Percentiles rank a stretch among this genome's conserved stretches.
Conservation (phyloP, 2,113 vertebrate genomes). For the Ascaphus truei region DNA sequence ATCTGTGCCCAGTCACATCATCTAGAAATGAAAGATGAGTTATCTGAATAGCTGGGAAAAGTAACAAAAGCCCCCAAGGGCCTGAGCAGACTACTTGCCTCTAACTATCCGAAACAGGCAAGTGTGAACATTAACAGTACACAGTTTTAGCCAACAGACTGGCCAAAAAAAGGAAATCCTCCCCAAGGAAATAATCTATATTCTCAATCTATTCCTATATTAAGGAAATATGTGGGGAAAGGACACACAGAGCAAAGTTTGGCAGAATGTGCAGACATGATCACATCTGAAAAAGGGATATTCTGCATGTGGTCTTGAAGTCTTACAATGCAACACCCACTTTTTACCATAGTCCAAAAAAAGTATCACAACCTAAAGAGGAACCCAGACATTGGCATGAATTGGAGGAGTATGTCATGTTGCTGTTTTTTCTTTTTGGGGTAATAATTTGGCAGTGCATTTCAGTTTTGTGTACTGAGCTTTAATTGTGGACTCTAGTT, state of each 20-base stretch:
- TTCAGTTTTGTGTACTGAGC: too few relatives aligned
- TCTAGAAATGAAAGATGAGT: not conserved
- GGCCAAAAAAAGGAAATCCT: slow-evolving; percentile 12
- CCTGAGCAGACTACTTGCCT: not conserved
- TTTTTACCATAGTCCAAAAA: too few relatives aligned
- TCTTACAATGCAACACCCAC: too few relatives aligned
- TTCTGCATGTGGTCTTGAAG: too few relatives aligned
- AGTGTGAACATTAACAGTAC: not conserved
- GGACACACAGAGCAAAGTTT: not conserved
- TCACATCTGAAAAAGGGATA: not conserved
- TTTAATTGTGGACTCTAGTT: too few relatives aligned
- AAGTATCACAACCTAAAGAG: too few relatives aligned
- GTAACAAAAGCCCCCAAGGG: not conserved
- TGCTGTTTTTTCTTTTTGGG: too few relatives aligned
- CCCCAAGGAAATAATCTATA: slow-evolving; percentile 22
- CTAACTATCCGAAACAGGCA: not conserved
- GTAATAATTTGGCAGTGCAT: too few relatives aligned
- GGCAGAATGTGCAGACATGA: slow-evolving; percentile 9
- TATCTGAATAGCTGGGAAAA: slow-evolving; percentile 1
- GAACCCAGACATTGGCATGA: too few relatives aligned
- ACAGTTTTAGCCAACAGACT: slow-evolving; percentile 11
- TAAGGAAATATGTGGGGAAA: slow-evolving; percentile 22
- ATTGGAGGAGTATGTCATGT: too few relatives aligned
- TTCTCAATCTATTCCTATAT: not conserved
- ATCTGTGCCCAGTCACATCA: not conserved